These are phyloP conservation scores for Sminthopsis crassicaudata DNA, from an alignment of 2,113 vertebrate genomes.

Conservation along the genomic window DNA sequence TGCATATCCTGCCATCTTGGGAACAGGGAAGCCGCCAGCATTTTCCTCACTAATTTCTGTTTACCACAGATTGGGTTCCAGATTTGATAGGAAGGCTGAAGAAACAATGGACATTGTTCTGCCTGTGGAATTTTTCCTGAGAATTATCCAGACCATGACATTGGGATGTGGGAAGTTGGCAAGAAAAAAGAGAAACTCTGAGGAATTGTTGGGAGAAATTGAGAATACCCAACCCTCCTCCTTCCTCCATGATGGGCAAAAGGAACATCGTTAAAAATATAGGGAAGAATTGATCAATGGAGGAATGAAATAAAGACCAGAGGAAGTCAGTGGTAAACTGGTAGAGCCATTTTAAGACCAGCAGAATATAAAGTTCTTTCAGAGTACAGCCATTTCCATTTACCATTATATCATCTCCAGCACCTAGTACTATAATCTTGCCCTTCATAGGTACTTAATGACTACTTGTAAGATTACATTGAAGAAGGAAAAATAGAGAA, in stretches of 20 bases:
- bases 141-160: neutral
- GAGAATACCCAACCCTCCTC: neutral
- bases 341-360: neutral
- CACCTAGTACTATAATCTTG: neutral
- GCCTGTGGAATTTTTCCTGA: neutral
- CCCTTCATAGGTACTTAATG: neutral
- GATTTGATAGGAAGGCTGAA: conserved; percentile 23
- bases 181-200: neutral
- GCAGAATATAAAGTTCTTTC: neutral
- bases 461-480: neutral
- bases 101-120: neutral
- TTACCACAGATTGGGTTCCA: conserved; percentile 16
- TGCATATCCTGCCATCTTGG: neutral
- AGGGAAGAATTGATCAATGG: neutral
- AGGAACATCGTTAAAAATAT: neutral
- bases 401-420: neutral
- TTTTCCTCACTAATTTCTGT: conserved; percentile 22
- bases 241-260: neutral
- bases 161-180: neutral
- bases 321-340: neutral
- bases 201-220: neutral
- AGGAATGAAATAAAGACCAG: neutral
- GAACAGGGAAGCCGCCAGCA: conserved; percentile 5
- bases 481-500: neutral
- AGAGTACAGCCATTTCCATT: neutral